Evolutionary conservation across 2,113 vertebrate genomes (phyloP), one percentile per base, ranked within the genome.

Genomic region (Tamias sibiricus): DNA sequence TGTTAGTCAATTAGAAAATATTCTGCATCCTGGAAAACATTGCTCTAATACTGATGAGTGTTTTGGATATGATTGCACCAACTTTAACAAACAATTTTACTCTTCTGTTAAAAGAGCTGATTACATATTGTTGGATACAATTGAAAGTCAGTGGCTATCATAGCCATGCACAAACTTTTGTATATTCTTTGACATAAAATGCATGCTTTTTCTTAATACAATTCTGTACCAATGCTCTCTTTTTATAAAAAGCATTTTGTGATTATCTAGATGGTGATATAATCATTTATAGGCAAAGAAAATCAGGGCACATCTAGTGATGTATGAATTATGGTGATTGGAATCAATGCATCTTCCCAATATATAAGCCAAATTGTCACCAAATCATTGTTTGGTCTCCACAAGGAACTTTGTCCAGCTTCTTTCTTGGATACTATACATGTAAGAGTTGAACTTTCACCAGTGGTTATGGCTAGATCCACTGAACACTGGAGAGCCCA

Each of bases 391-490:
- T 26, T 2, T 54, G 20, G 28, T 54, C 57, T 35, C 35, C 13
- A 52, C 14, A 17, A 49, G 35, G 4, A 52, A 37, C 8, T 22
- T 2, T 54, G 8, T 0, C 84, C 35, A 35, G 26, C 1, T 64
- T 32, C 47, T 30, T 6, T 59, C 19, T 87, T 22, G 17, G 47
- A 28, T n/a, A 3, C 24, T 71, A 4, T 57, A 62, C 8, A 40
- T 30, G 35, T 10, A 17, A 0, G 5, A 2, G 66, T 8, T 47
- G 6, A 17, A 30, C 0, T 5, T n/a, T 44, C 22, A 13, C 24
- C 11, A 28, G 2, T 32, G 4, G 6, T 32, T 37, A 4, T 59
- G 57, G 52, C 12, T 8, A 72, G 8, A 37, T 44, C 19, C 24
- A 19, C 30, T 30, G 40, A 52, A 9, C 14, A 40, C 11, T 10